phyloP scores from a whole-genome alignment of 2,888 invertebrate species.

The Drosophila flavopinicola region DNA sequence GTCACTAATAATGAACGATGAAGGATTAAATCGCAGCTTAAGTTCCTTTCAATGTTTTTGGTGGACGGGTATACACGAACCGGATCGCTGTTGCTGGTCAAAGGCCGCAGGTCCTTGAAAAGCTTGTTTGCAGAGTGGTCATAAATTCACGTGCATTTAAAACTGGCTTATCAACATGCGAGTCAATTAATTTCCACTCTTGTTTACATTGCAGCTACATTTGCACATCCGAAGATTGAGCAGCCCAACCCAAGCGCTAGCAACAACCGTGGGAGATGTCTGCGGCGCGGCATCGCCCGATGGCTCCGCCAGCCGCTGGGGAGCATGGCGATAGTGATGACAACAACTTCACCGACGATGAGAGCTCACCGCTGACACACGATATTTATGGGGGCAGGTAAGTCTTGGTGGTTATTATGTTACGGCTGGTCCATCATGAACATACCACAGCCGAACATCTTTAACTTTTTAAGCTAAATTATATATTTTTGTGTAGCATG shows the following conservation, averaged over 20 bases:
- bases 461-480: too few species aligned
- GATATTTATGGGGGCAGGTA: slow-evolving; percentile 97
- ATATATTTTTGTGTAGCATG: too few species aligned
- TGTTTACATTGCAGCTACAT: slow-evolving; percentile 39
- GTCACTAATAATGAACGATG: slow-evolving; percentile 10
- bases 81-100: slow-evolving; percentile 58
- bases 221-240: slow-evolving; percentile 28
- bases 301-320: slow-evolving; percentile 84
- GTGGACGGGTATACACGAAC: slow-evolving; percentile 29
- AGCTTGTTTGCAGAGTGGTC: slow-evolving; percentile 6
- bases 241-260: slow-evolving; percentile 31
- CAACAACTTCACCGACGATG: slow-evolving; percentile 94
- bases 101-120: slow-evolving; percentile 68
- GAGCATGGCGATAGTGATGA: slow-evolving; percentile 87
- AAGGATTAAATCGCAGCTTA: slow-evolving; percentile 5
- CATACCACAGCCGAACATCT: neutral
- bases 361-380: slow-evolving; percentile 93
- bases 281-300: slow-evolving; percentile 87
- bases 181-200: slow-evolving; percentile 42
- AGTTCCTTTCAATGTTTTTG: slow-evolving; percentile 30
- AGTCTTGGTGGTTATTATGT: slow-evolving; percentile 60
- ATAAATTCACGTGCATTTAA: slow-evolving; percentile 46
- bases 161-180: slow-evolving; percentile 56
- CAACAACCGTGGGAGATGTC: slow-evolving; percentile 85
- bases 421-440: slow-evolving; percentile 23